These are phyloP conservation scores for Xenus cinereus DNA, from an alignment of 2,113 vertebrate genomes.

Conservation along the genomic window DNA sequence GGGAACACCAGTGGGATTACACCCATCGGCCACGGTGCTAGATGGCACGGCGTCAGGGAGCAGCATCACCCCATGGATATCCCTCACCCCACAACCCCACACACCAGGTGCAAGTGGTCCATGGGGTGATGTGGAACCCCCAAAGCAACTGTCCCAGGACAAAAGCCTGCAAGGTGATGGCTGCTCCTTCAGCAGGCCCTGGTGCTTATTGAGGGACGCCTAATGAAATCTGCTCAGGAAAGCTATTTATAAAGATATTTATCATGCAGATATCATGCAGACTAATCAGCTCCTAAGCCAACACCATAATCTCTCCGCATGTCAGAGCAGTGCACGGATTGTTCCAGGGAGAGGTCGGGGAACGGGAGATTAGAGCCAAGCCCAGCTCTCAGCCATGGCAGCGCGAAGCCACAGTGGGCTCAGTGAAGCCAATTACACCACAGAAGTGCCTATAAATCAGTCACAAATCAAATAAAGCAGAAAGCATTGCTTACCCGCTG, in stretches of 20 bases:
- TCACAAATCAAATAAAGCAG: background rate
- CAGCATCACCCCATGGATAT: background rate
- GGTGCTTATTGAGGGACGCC: background rate
- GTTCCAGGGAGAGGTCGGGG: background rate
- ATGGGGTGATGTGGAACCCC: background rate
- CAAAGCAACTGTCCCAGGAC: accelerated
- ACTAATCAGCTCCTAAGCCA: background rate
- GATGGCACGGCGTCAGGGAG: accelerated
- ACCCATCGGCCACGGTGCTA: background rate
- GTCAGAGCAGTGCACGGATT: background rate
- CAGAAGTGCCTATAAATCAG: constrained; percentile 7
- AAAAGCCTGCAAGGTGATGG: background rate
- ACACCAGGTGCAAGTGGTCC: accelerated
- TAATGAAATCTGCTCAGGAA: background rate
- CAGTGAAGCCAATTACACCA: background rate
- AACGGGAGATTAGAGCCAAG: background rate
- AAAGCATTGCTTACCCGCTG: background rate
- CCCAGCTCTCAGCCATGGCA: background rate
- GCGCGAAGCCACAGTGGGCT: background rate
- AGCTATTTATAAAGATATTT: background rate
- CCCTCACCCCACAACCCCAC: background rate
- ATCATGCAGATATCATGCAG: background rate
- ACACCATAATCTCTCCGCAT: background rate
- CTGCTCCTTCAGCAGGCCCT: background rate
- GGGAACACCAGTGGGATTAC: background rate